Evolutionary conservation across 1,140 invertebrate species (phyloP), one percentile per base, ranked within the genome.

Genomic region (Melitaea cinxia): DNA sequence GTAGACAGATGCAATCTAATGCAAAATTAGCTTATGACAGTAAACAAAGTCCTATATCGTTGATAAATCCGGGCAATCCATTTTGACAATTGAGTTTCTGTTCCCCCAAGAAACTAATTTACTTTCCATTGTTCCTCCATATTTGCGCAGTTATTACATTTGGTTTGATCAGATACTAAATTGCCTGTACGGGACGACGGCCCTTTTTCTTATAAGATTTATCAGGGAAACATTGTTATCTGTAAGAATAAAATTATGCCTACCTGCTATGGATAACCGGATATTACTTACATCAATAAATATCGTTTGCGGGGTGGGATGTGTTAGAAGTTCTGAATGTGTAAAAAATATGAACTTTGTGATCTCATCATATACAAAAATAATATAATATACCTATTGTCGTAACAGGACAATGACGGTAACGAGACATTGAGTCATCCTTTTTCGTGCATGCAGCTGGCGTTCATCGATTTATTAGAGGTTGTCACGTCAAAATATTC

Each of bases 121-220:
- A 82, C 75, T 73, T 78, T 77, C 75, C 74, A 83, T 85, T 85
- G 79, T 88, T 84, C 82, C 74, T 78, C 70, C 80, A 83, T 84
- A 81, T 88, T 88, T 84, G 77, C 78, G 61, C 65, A 80, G 78
- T 85, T 85, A 88, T 88, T 85, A 76, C 79, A 78, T 85, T 82
- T 84, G 77, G 75, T 75, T 80, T 83, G 78, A 82, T 82, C 77
- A 80, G 83, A 84, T 83, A 88, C 77, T 77, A 83, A 82, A 88
- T 85, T 82, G 78, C 77, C 72, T 66, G 39, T 23, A 37, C 45
- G 61, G 70, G 62, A 75, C 68, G 72, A 73, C 63, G 52, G 75
- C 59, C 75, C 73, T 73, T 64, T 37, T 70, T 74, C 55, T 80
- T 73, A 78, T 71, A 77, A 77, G 75, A 78, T 79, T 79, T 78